phyloP scores from a whole-genome alignment of 1,140 invertebrate species.

The Drosophila leontia region DNA sequence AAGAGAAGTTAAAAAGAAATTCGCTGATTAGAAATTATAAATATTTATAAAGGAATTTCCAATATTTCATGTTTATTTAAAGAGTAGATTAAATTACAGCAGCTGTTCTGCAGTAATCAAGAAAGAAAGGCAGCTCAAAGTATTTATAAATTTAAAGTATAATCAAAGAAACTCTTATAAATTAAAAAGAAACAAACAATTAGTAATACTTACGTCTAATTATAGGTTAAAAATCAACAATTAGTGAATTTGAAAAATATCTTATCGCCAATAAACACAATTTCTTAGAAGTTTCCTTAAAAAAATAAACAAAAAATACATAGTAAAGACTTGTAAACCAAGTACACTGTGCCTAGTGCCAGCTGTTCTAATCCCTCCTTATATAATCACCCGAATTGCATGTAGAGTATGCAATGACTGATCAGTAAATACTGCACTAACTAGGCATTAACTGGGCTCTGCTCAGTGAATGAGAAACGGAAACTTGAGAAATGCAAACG shows the following conservation, averaged over 20 bases:
- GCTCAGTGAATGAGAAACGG: constrained; percentile 23
- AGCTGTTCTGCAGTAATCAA: background rate
- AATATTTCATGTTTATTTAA: background rate
- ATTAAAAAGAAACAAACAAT: background rate
- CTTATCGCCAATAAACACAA: background rate
- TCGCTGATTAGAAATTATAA: background rate
- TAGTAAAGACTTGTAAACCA: background rate
- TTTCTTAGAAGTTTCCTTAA: background rate
- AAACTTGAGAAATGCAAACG: constrained; percentile 36
- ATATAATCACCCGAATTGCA: background rate
- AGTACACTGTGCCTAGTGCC: background rate
- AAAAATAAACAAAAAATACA: background rate
- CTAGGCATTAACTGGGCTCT: background rate
- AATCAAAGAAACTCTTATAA: background rate
- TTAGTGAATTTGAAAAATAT: background rate
- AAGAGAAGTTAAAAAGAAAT: background rate
- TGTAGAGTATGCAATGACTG: constrained; percentile 15
- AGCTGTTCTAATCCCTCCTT: constrained; percentile 3
- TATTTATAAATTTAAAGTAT: background rate
- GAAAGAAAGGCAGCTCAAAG: background rate
- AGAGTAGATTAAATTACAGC: no score
- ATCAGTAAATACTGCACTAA: constrained; percentile 4
- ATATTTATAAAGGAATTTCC: background rate
- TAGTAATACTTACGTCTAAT: background rate
- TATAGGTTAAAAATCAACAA: background rate